Evolutionary conservation across 37 sponge, comb jelly and placozoan species (phyloP).

Genomic region (Oopsacas minuta): DNA sequence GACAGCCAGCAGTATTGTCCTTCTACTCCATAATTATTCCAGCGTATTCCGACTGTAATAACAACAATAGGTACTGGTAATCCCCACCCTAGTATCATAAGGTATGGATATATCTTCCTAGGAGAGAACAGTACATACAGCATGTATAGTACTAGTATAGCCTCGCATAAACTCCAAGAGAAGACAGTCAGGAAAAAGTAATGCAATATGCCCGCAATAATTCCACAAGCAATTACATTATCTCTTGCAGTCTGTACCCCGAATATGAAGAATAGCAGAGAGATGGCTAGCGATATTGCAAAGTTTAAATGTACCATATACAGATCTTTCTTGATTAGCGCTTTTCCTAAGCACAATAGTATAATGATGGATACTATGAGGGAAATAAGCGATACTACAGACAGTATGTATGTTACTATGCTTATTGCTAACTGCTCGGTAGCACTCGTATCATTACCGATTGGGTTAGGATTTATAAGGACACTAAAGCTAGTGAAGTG

Average conservation of each 20-base stretch:
- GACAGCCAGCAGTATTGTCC: conserved; percentile 9
- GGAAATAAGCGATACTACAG: not conserved
- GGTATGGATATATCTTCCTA: not conserved
- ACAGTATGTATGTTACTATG: not conserved
- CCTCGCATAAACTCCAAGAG: conserved; percentile 35
- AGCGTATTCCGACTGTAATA: conserved; percentile 5
- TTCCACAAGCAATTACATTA: conserved; percentile 15
- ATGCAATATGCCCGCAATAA: conserved; percentile 26
- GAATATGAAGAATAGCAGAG: conserved; percentile 12
- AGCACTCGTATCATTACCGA: not conserved
- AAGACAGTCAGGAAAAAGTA: conserved; percentile 35
- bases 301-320: conserved; percentile 27
- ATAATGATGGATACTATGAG: not conserved
- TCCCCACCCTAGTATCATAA: not conserved
- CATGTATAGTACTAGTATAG: conserved; percentile 25
- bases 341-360: not conserved
- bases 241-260: conserved; percentile 19
- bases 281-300: conserved; percentile 14
- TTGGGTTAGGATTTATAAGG: not conserved
- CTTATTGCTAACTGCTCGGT: not conserved
- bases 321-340: conserved; percentile 20
- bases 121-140: conserved; percentile 24
- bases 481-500: conserved; percentile 7
- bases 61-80: not conserved
- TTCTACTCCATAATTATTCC: not conserved